A percentile compares a stretch with the other conserved stretches of the same genome.
Evolutionary conservation across 2,113 vertebrate species (phyloP).

Genomic region (Ovis aries): ARS-UI_Ramb_v3.0 NC_056054.1:16084501-16085000

Average conservation of each 20-base stretch:
- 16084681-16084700: accelerated
- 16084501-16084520: neutral
- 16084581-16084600: neutral
- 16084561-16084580: neutral
- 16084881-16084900: neutral
- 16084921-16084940: neutral
- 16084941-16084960: neutral
- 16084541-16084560: neutral
- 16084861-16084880: accelerated
- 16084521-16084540: neutral
- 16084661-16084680: neutral
- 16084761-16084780: accelerated
- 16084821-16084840: neutral
- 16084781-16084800: neutral
- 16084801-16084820: neutral
- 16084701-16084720: neutral
- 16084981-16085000: neutral
- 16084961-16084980: accelerated
- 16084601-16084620: neutral
- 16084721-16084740: accelerated
- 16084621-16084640: accelerated
- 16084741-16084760: neutral
- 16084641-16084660: accelerated
- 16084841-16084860: neutral
- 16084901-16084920: neutral